Base-by-base conservation (phyloP, 1,140 invertebrate genomes). In the Dufourea novaeangliae region DNA sequence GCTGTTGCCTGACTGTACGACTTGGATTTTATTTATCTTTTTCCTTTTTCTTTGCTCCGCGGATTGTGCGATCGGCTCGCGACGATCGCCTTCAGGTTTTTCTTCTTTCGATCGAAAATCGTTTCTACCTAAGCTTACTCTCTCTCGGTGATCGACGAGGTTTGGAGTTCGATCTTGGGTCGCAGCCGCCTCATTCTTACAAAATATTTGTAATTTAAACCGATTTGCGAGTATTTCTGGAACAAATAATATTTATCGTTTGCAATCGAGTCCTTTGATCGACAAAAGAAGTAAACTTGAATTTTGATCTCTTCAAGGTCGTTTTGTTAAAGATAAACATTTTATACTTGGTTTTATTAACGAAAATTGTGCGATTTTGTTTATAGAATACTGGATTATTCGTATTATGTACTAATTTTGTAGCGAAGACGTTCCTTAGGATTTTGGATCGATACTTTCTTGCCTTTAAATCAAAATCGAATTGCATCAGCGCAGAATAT, bases 1-100 rank as follows among this genome's bases (percentile, higher is more conserved):
- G 81, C 80, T 88, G 80, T 85, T n/a, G 83, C 86, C 79, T 84
- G 79, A 88, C 80, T 85, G 86, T 80, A 74, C 76, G 77, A 88
- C 68, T 83, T 56, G 27, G n/a, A n/a, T 37, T 79, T 54, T 11
- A 62, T 32, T 32, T 17, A 22, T 77, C 70, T 27, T 79, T 56
- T 78, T 61, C 32, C 75, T 61, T 64, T 62, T 79, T 50, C 41
- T 50, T 54, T 25, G 66, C 22, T 63, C 67, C 64, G 71, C 41
- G 68, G 70, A 64, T 59, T 6, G 10, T 37, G 46, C 32, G 41
- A 68, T 68, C 52, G 61, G 46, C 66, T 56, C 61, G 78, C 71
- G 61, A 72, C 44, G 32, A 50, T 52, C n/a, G 5, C 20, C 8
- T n/a, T 50, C 20, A 8, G 5, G 17, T n/a, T 20, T 50, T 6